Evolutionary conservation across 2,113 vertebrate genomes (phyloP).

Genomic region (Eulacestoma nigropectus): DNA sequence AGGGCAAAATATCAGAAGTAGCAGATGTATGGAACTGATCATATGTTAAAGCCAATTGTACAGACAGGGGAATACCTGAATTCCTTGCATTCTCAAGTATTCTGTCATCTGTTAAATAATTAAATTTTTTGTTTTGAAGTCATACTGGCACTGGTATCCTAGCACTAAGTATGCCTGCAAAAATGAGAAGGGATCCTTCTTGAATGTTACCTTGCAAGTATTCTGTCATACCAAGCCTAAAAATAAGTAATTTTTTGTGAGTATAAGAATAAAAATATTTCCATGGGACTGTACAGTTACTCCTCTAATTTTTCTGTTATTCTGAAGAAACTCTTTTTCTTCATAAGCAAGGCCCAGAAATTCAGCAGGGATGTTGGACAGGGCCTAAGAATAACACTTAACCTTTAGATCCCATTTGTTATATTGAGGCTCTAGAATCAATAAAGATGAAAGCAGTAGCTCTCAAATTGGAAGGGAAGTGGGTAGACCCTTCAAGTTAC

Average conservation of each 20-base stretch:
- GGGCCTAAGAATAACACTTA: background rate
- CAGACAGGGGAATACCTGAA: background rate
- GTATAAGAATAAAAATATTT: background rate
- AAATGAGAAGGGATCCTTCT: background rate
- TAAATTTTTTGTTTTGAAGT: background rate
- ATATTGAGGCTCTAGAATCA: background rate
- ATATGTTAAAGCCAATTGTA: background rate
- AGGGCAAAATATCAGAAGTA: background rate
- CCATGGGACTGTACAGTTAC: background rate
- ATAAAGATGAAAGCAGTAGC: background rate
- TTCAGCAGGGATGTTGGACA: background rate
- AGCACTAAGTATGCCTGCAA: background rate
- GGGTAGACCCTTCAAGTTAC: background rate
- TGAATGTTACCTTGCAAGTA: background rate
- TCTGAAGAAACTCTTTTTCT: background rate
- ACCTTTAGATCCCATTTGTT: background rate
- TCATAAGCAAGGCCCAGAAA: background rate
- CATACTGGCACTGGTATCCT: background rate
- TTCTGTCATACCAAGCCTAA: background rate
- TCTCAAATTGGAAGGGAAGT: background rate
- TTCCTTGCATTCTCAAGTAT: background rate
- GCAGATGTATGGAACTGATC: background rate
- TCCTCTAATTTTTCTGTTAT: background rate
- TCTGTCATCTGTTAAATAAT: background rate
- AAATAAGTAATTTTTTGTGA: background rate